Conservation (phyloP, 2,888 invertebrate species). For the Drosophila mimetica region DNA sequence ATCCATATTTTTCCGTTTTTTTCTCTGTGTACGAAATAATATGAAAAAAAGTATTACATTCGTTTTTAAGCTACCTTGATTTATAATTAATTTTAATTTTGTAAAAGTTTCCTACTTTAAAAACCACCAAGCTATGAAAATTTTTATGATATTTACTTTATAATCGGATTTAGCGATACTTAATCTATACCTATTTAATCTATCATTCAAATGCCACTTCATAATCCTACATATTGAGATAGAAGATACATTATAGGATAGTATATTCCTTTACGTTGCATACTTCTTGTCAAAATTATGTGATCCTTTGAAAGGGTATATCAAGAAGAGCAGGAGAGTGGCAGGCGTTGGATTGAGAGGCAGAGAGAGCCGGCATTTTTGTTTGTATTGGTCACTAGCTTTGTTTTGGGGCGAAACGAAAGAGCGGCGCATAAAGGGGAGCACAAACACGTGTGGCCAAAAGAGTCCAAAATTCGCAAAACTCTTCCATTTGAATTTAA, state of each 20-base stretch:
- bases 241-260: no score
- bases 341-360: conserved; percentile 1
- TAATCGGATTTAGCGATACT: no score
- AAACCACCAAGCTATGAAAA: no score
- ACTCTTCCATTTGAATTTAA: neutral
- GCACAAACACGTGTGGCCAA: conserved; percentile 22
- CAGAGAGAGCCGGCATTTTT: conserved; percentile 14
- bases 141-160: no score
- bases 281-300: neutral
- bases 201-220: no score
- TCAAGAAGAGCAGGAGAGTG: conserved; percentile 15
- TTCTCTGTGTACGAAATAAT: no score
- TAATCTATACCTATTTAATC: no score
- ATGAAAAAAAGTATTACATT: no score
- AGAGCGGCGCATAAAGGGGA: conserved; percentile 14
- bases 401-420: conserved; percentile 1
- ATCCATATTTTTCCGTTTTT: no score
- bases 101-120: no score
- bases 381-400: conserved; percentile 18
- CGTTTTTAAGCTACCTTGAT: neutral
- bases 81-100: no score
- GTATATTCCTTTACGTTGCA: neutral
- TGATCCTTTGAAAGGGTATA: neutral
- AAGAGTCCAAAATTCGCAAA: neutral
- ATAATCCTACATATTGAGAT: no score